Evolutionary conservation across 2,113 vertebrate genomes (phyloP), one percentile per base, ranked within the genome.

Genomic region (Megaleporinus macrocephalus): DNA sequence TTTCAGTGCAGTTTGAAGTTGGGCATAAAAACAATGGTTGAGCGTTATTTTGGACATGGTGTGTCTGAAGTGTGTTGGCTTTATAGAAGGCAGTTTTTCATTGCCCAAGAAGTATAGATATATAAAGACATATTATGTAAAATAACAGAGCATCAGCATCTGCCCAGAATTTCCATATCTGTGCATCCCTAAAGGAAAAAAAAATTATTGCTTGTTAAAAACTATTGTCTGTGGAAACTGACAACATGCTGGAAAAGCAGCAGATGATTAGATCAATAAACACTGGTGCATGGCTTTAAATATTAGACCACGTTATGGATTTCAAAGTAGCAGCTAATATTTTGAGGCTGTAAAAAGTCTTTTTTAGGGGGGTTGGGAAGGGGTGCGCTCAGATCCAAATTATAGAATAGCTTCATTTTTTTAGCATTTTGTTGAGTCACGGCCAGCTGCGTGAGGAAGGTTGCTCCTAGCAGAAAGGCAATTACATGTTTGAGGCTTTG

Each of bases 341-440:
- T 77, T 77, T 20, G 13, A 61, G 27, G 69, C 79, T 79, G 62
- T 62, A 29, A 27, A 51, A 3, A 20, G 13, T 66, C 72, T 30
- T 80, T 24, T 83, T 68, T 68, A 22, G 16, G 29, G 16, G 4
- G 73, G 51, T 49, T 36, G 55, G 55, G 41, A 9, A 12, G 57
- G 57, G n/a, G 57, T 12, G 12, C 10, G 4, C 57, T 75, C n/a
- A 20, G 68, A 51, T 66, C 15, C 63, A 83, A 83, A 85, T 57
- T 53, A 72, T 59, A 71, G 53, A 41, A 36, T 59, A 86, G 57
- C 57, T 66, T 65, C 44, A 33, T 76, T 80, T 16, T 78, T 69
- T 83, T 83, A 78, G 69, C 76, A 36, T 78, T 66, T 78, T 72
- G 65, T 4, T 20, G 62, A 83, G 79, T 75, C 57, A 73, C 55